Evolutionary conservation across 2,888 invertebrate species (phyloP), one percentile per base, ranked within the genome.

Genomic region (Nomada lathburiana): DNA sequence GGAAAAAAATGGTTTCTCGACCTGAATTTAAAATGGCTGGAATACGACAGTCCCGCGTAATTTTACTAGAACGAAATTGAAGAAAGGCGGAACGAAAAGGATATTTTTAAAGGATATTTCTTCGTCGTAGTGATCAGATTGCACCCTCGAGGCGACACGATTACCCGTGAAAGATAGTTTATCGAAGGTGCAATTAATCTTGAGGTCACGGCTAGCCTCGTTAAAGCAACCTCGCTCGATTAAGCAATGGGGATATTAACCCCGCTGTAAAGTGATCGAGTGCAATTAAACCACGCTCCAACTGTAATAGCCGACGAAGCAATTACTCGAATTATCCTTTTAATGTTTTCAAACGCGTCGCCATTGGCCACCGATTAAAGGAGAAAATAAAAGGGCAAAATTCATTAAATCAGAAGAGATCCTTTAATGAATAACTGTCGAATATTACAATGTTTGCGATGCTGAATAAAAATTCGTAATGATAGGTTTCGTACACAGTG

Each of bases 321-420:
- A 36, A 42, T 55, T 16, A 16, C 47, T 67, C 20, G 13, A 18
- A 55, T 68, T 55, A 60, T 10, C 47, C 47, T 55, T n/a, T 65
- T 47, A 44, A 71, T 59, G 29, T 7, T 36, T 23, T 44, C 10
- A 36, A 36, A 36, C 36, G 36, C 68, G 67, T 60, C 93, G 98
- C 97, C 98, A 16, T 50, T 50, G 18, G 18, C 50, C 18, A 50
- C 16, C 50, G 18, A 50, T 18, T 50, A 50, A 16, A 50, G 18
- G 16, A 50, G 50, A 50, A 16, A 4, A 18, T 50, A 50, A 13
- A 50, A 7, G 5, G 16, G 4, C 0, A 4, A 50, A 18, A 18
- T 18, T 50, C 2, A 4, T 50, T 50, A 18, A 36, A 36, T 36
- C 36, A 7, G 36, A 7, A 36, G 36, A 5, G 7, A 36, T 36